Base-by-base conservation (phyloP, 2,797 vertebrate species). In the Mallotus villosus region DNA sequence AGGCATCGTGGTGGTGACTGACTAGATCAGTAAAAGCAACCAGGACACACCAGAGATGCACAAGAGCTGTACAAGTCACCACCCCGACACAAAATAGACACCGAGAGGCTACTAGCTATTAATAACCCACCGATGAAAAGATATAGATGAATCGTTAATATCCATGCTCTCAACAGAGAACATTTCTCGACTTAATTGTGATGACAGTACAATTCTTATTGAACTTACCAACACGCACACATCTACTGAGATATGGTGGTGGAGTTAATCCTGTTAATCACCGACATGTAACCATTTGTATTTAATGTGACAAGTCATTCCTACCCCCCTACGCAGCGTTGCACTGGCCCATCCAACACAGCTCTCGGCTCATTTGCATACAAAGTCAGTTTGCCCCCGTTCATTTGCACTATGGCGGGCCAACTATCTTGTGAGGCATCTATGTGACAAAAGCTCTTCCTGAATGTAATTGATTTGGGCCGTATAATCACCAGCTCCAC, bases 81-180 rank as follows among this genome's bases (percentile, higher is more conserved):
- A n/a, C 41, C 58, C 17, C 22, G 68, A 60, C 4, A 29, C 21
- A 29, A 6, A 22, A 49, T 5, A 17, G 41, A 0, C 65, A n/a
- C 37, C 17, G 11, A 68, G 63, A 71, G 75, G 67, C 72, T 63
- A 57, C n/a, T 29, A 27, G 66, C 57, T 67, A 74, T 75, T 74
- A 61, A 77, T 76, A 61, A 24, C 66, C 27, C 58, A 22, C 68
- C 61, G 57, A 55, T 76, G 70, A 77, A 76, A 74, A 76, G 7
- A 70, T 79, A 79, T 57, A 70, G 78, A 78, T 78, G 59, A 71
- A 72, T 81, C 69, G 67, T 77, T 77, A 74, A 74, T 68, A 77
- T 72, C 37, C 32, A 53, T 55, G 41, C 69, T 64, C 51, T 67
- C 62, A 37, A 60, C 58, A 37, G 17, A 27, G 14, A 29, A 51